Evolutionary conservation across 2,888 invertebrate genomes (phyloP), one percentile per base, ranked within the genome.

Genomic region (Elegia similella): DNA sequence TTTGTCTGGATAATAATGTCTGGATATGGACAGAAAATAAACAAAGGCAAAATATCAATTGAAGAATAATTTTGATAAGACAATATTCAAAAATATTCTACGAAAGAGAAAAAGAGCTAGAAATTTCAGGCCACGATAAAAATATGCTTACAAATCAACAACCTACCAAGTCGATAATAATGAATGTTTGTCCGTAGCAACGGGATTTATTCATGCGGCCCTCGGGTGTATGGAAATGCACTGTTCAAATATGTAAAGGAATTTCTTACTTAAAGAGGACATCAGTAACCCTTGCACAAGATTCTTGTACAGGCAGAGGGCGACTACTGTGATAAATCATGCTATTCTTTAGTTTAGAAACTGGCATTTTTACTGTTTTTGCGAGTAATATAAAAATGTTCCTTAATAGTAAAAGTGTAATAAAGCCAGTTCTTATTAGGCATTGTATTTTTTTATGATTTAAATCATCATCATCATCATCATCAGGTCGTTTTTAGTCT

Each of bases 91-190:
- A n/a, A n/a, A 5, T 23, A 23, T 23, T 3, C 5, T 5, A 23
- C 5, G 23, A 23, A 23, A 23, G 5, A 23, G 23, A 23, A 23
- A 23, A 5, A 23, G 5, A 55, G 50, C 52, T 29, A 50, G 13
- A 32, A 16, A 50, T 52, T 32, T 48, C 16, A 15, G 48, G 48
- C 48, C 48, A 48, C 32, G 15, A 13, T 15, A 47, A 48, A 32
- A 32, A 38, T 34, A 38, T 12, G 69, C 69, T 75, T 74, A 82
- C 80, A 78, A 81, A 56, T 56, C 42, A 55, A 12, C 38, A 38
- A 59, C 30, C 46, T 46, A 59, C 30, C 46, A 13, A 17, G 30
- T 47, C 34, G 43, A 53, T 54, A 43, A 29, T 42, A 50, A 42
- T 47, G 32, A 43, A 59, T 53, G 44, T 57, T 58, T 47, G 50